phyloP scores from a whole-genome alignment of 1,140 invertebrate species.

The Leucophenga varia region DNA sequence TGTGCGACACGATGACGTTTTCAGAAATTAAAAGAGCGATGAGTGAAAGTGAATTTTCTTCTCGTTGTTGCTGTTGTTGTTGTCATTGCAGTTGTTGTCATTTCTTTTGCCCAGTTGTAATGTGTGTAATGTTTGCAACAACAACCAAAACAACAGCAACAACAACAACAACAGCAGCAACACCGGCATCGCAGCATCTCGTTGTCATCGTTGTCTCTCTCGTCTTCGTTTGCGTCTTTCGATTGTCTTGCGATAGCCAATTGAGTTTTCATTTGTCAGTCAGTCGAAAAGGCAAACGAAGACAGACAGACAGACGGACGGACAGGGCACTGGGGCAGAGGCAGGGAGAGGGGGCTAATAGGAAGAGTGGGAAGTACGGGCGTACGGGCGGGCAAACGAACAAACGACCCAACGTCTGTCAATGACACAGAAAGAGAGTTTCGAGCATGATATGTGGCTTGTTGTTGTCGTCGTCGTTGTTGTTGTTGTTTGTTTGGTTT shows the following conservation, averaged over 20 bases:
- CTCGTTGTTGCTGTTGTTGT: slow-evolving; percentile 16
- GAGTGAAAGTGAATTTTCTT: slow-evolving; percentile 52
- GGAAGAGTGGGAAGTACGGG: too few species aligned
- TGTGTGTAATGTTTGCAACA: slow-evolving; percentile 50
- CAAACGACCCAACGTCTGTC: slow-evolving; percentile 34
- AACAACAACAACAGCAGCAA: slow-evolving; percentile 11
- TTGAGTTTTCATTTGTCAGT: slow-evolving; percentile 53
- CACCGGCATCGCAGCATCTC: slow-evolving; percentile 17
- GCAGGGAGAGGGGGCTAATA: too few species aligned
- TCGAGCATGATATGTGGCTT: too few species aligned
- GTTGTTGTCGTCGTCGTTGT: slow-evolving; percentile 19
- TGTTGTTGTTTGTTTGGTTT: slow-evolving; percentile 16
- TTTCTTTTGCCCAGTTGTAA: slow-evolving; percentile 42
- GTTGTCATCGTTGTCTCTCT: slow-evolving; percentile 25
- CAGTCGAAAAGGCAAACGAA: slow-evolving; percentile 31
- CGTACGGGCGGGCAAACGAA: slow-evolving; percentile 15
- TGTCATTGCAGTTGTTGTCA: slow-evolving; percentile 36
- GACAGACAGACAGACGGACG: slow-evolving; percentile 16
- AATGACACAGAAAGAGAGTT: slow-evolving; percentile 52
- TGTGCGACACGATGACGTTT: slow-evolving; percentile 44
- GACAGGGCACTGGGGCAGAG: too few species aligned
- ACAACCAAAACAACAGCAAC: slow-evolving; percentile 7
- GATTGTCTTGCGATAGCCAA: slow-evolving; percentile 51
- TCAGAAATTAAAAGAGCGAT: slow-evolving; percentile 44
- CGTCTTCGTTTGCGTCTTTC: slow-evolving; percentile 33